phyloP scores from a whole-genome alignment of 1,140 invertebrate genomes.

The Drosophila littoralis region DNA sequence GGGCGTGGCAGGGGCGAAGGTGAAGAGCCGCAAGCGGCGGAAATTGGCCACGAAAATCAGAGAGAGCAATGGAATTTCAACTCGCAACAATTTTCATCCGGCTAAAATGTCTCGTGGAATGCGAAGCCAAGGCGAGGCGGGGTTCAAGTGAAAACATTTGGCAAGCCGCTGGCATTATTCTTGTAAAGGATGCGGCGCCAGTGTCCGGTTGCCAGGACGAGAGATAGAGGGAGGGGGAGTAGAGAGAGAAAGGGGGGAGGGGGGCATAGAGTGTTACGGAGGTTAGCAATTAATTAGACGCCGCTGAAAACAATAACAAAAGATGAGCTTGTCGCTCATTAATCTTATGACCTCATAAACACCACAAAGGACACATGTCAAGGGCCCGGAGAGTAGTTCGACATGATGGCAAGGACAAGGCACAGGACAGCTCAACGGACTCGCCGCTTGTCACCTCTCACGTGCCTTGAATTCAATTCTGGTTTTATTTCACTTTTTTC shows the following conservation, averaged over 20 bases:
- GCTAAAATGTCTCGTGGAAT: not conserved
- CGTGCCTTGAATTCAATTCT: slow-evolving; percentile 70
- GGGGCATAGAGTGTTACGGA: not conserved
- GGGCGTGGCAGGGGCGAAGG: not conserved
- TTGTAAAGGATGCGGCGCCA: not conserved
- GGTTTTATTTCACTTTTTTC: slow-evolving; percentile 1
- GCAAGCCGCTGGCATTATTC: not conserved
- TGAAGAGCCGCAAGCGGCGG: not conserved
- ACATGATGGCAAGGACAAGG: slow-evolving; percentile 43
- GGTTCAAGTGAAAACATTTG: not conserved
- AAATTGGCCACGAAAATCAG: slow-evolving; percentile 24
- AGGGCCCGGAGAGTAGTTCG: slow-evolving; percentile 30
- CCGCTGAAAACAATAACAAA: slow-evolving; percentile 63
- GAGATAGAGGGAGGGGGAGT: not conserved
- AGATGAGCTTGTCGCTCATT: slow-evolving; percentile 76
- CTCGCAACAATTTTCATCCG: slow-evolving; percentile 17
- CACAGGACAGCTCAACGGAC: not conserved
- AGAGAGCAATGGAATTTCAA: slow-evolving; percentile 10
- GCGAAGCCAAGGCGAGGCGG: too few species aligned
- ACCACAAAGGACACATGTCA: slow-evolving; percentile 58
- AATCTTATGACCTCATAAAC: slow-evolving; percentile 70
- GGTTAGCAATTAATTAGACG: slow-evolving; percentile 67
- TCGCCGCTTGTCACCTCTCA: slow-evolving; percentile 21
- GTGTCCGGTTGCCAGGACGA: not conserved
- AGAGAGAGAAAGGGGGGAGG: not conserved